phyloP scores from a whole-genome alignment of 1,140 invertebrate genomes.

The Pemphigus obesinymphae region DNA sequence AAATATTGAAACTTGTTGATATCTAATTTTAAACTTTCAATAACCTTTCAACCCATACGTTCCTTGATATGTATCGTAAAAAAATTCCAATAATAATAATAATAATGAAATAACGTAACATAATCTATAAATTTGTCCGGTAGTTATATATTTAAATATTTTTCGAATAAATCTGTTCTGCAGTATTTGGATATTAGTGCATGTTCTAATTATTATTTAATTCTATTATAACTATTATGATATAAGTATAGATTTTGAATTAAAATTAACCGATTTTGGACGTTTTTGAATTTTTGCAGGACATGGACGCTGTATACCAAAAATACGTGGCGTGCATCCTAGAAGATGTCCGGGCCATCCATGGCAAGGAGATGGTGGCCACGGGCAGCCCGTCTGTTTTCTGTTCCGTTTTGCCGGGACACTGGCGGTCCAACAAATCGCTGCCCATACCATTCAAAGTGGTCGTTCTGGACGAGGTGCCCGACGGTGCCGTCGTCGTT shows the following conservation, averaged over 20 bases:
- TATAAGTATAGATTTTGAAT: neutral
- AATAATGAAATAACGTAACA: neutral
- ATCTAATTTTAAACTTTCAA: neutral
- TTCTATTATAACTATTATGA: neutral
- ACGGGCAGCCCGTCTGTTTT: slow-evolving; percentile 91
- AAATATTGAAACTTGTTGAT: slow-evolving; percentile 6
- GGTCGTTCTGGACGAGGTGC: slow-evolving; percentile 83
- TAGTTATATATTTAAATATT: neutral
- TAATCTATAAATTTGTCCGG: neutral
- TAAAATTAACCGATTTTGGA: neutral
- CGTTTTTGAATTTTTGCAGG: neutral
- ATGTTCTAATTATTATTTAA: neutral
- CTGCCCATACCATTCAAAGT: slow-evolving; percentile 91
- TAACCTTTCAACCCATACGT: neutral
- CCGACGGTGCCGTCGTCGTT: slow-evolving; percentile 92
- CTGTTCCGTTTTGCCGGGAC: slow-evolving; percentile 84
- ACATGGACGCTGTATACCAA: slow-evolving; percentile 15
- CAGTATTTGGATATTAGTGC: no score
- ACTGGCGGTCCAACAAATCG: slow-evolving; percentile 97
- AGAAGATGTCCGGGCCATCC: slow-evolving; percentile 49
- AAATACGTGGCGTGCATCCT: slow-evolving; percentile 30
- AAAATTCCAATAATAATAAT: no score
- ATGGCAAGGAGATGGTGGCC: slow-evolving; percentile 76
- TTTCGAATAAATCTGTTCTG: no score
- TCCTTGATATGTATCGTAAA: no score